Evolutionary conservation across 1,140 invertebrate species (phyloP), one percentile per base, ranked within the genome.

Genomic region (Propsilocerus akamusi): DNA sequence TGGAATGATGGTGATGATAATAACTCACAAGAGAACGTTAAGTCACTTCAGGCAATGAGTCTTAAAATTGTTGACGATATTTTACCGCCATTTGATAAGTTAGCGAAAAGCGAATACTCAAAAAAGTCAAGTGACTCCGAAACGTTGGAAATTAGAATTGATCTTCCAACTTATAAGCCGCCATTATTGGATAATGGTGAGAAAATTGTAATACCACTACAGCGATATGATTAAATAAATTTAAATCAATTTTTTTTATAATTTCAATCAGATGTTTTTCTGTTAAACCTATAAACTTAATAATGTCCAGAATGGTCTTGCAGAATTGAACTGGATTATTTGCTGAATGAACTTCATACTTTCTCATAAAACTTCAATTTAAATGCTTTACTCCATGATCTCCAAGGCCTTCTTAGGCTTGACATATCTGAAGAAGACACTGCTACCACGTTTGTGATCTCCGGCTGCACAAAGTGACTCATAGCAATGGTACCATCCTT

Each of bases 391-490:
- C n/a, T n/a, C n/a, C n/a, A n/a, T n/a, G n/a, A n/a, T n/a, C n/a
- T n/a, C n/a, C n/a, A n/a, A n/a, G n/a, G n/a, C n/a, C n/a, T n/a
- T n/a, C n/a, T n/a, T n/a, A 6, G 34, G 5, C 17, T 20, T 41
- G 4, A 41, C 34, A 20, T 41, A 68, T 61, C 60, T 60, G 56
- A 49, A 85, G 54, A 91, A 73, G 7, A 90, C 58, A 49, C 82
- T 88, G 50, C 81, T 83, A 5, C 89, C 89, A 47, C 89, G 72
- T 61, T 89, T 91, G 25, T 90, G 69, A 57, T 90, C 81, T 50
- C 81, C 78, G 22, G 72, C 75, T 32, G 64, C 60, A 10, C 78
- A 70, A 28, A 95, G 64, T 57, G 91, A 80, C 20, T 67, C 69
- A 78, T 82, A 89, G 63, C 89, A 93, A 51, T 81, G 71, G 2